Percentiles rank a stretch among this genome's conserved stretches.
These are phyloP conservation scores for Pangasius larnaudii DNA, from an alignment of 2,797 vertebrate genomes.

Conservation along the genomic window DNA sequence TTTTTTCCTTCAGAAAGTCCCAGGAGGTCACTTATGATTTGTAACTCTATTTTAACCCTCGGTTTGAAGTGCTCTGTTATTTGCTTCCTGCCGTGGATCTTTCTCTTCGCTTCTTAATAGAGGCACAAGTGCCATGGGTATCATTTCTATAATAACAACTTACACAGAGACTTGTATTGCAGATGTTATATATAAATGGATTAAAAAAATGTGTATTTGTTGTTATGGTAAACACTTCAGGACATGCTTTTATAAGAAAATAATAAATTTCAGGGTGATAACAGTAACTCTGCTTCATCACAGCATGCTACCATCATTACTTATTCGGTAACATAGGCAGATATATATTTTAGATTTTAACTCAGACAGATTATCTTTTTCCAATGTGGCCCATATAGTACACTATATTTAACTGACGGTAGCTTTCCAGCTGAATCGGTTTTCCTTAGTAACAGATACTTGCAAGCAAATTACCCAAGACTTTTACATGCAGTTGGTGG, in stretches of 20 bases:
- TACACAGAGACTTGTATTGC: neutral
- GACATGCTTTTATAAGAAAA: too few species aligned
- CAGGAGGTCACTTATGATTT: neutral
- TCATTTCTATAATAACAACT: neutral
- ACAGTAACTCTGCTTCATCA: neutral
- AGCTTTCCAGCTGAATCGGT: neutral
- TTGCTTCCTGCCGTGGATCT: neutral
- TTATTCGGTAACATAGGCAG: neutral
- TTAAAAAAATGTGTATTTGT: neutral
- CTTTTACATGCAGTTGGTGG: neutral
- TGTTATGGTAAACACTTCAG: too few species aligned
- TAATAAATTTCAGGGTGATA: neutral
- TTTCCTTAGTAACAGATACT: neutral
- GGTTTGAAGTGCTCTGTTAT: neutral
- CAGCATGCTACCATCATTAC: neutral
- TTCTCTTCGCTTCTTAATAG: neutral
- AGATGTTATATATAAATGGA: neutral
- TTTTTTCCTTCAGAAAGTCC: neutral
- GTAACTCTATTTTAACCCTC: neutral
- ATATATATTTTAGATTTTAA: neutral
- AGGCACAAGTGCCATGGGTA: neutral
- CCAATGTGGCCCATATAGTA: neutral
- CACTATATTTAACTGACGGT: neutral
- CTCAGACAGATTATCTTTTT: neutral
- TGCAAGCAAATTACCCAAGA: neutral